phyloP scores from a whole-genome alignment of 2,113 vertebrate species.

The Mugil cephalus region DNA sequence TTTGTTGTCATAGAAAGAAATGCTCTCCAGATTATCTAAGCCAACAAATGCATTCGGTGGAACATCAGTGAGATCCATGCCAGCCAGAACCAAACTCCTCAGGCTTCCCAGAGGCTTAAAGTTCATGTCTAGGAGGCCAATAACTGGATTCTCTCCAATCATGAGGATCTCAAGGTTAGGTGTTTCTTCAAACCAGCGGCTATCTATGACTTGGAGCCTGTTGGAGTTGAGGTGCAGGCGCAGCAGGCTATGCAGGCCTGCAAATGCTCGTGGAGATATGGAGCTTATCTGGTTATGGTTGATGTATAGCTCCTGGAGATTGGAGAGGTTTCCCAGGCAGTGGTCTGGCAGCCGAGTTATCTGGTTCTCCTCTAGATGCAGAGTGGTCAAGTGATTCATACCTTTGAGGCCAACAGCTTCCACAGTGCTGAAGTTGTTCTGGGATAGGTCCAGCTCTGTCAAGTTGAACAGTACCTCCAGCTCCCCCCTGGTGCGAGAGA shows the following conservation, averaged over 20 bases:
- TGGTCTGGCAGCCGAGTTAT: constrained; percentile 92
- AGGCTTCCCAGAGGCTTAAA: constrained; percentile 92
- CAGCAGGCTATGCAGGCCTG: constrained; percentile 90
- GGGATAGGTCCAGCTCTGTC: constrained; percentile 96
- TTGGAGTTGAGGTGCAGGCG: constrained; percentile 98
- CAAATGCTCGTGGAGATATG: constrained; percentile 93
- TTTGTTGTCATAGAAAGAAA: constrained; percentile 98
- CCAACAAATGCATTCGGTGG: constrained; percentile 94
- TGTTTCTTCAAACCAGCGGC: constrained; percentile 95
- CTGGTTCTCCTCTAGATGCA: constrained; percentile 98
- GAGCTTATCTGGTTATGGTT: constrained; percentile 97
- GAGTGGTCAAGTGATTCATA: constrained; percentile 92
- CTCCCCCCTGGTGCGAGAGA: constrained; percentile 89
- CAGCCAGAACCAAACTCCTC: constrained; percentile 94
- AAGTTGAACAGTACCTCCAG: constrained; percentile 93
- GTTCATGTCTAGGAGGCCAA: constrained; percentile 96
- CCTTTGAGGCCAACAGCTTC: constrained; percentile 91
- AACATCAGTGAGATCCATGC: constrained; percentile 96
- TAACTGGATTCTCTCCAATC: constrained; percentile 98
- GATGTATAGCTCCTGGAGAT: constrained; percentile 96
- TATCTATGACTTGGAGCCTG: constrained; percentile 92
- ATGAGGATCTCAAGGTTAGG: constrained; percentile 97
- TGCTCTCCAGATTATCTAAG: constrained; percentile 94
- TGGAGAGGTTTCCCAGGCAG: constrained; percentile 92
- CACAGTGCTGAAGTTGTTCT: constrained; percentile 96